These are phyloP conservation scores for Melopsittacus undulatus DNA, from an alignment of 2,797 vertebrate genomes.

Conservation along the genomic window DNA sequence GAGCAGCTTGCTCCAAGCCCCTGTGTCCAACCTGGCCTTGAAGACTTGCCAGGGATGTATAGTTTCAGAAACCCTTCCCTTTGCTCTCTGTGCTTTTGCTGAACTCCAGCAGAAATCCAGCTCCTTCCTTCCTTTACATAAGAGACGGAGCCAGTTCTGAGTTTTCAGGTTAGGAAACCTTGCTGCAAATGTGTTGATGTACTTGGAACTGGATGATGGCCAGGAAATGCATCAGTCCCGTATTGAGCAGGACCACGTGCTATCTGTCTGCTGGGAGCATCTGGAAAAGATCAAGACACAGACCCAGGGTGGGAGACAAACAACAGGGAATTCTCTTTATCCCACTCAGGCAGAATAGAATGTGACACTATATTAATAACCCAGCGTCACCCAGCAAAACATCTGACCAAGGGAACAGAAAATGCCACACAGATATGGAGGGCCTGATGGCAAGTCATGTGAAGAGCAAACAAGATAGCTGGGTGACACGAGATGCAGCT, in stretches of 20 bases:
- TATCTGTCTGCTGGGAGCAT: background rate
- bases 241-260: background rate
- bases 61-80: background rate
- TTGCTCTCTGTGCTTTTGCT: background rate
- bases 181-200: background rate
- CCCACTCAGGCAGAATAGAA: background rate
- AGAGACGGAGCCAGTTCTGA: background rate
- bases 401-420: background rate
- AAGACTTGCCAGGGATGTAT: background rate
- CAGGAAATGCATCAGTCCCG: background rate
- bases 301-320: background rate
- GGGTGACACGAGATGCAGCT: background rate
- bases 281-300: conserved; percentile 25
- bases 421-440: background rate
- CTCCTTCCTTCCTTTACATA: background rate
- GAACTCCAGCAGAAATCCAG: background rate
- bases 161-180: background rate
- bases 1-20: background rate
- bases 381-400: background rate
- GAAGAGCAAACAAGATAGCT: background rate
- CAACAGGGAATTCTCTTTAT: background rate
- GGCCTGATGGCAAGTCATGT: background rate
- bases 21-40: background rate
- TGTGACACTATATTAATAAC: conserved; percentile 9
- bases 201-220: background rate